These are phyloP conservation scores for Aptenodytes patagonicus DNA, from an alignment of 2,113 vertebrate species.

Conservation along the genomic window DNA sequence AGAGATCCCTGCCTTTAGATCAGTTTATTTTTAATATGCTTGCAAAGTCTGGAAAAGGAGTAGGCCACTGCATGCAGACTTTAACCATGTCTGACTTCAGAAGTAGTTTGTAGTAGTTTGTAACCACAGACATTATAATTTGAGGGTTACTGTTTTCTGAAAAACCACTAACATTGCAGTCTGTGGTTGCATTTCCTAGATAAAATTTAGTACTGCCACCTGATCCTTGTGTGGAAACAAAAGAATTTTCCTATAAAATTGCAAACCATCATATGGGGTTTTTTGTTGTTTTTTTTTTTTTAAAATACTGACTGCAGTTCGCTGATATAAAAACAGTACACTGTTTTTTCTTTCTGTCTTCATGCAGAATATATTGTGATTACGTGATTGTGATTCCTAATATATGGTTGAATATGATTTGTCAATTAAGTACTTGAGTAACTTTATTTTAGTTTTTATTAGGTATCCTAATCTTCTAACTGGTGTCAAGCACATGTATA, in stretches of 20 bases:
- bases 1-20: background rate
- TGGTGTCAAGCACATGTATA: background rate
- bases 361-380: background rate
- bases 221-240: conserved; percentile 57
- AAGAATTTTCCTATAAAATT: conserved; percentile 45
- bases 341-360: background rate
- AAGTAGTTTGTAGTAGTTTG: conserved; percentile 34
- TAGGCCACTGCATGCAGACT: background rate
- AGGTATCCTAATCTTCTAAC: background rate
- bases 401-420: background rate
- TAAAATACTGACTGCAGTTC: background rate
- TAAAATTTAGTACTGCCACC: conserved; percentile 58
- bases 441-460: background rate
- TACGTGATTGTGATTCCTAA: background rate
- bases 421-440: background rate
- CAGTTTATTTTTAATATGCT: conserved; percentile 38
- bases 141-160: conserved; percentile 56
- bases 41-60: conserved; percentile 10
- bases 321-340: background rate
- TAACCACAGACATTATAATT: conserved; percentile 69
- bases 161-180: conserved; percentile 49
- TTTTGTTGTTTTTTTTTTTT: background rate
- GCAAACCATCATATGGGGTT: background rate
- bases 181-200: conserved; percentile 66
- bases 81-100: conserved; percentile 40